Percentiles rank a stretch among this genome's conserved stretches.
Conservation (phyloP, 2,888 invertebrate species). For the Graphium colonna region DNA sequence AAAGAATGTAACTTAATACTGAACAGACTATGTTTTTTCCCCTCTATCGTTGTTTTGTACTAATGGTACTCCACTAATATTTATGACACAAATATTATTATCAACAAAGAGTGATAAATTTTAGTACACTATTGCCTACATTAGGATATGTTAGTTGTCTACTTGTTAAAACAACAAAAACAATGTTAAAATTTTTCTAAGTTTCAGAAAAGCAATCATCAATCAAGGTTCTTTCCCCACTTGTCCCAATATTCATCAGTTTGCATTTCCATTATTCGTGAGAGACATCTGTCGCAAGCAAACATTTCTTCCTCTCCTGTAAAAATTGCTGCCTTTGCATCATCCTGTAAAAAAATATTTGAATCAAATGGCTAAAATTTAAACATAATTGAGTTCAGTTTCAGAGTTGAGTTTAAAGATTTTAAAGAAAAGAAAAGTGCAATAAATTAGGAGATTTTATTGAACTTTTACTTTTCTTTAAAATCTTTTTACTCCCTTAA, state of each 20-base stretch:
- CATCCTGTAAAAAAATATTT: slow-evolving; percentile 78
- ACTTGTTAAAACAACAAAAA: slow-evolving; percentile 7
- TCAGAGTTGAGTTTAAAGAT: no score
- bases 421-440: no score
- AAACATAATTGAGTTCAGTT: no score
- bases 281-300: slow-evolving; percentile 96
- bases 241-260: slow-evolving; percentile 95
- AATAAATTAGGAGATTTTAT: no score
- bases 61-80: slow-evolving; percentile 12
- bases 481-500: no score
- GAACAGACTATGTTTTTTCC: slow-evolving; percentile 24
- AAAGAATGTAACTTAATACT: slow-evolving; percentile 46
- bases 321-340: slow-evolving; percentile 92
- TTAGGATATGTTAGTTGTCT: slow-evolving; percentile 6
- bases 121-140: background rate
- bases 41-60: slow-evolving; percentile 7
- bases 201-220: slow-evolving; percentile 14
- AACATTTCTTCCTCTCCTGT: slow-evolving; percentile 99
- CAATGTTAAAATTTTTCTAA: slow-evolving; percentile 3
- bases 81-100: background rate
- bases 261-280: slow-evolving; percentile 97
- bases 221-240: slow-evolving; percentile 81
- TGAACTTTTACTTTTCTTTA: no score
- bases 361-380: no score
- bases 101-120: background rate